These are phyloP conservation scores for Petrocephalus sullivani DNA, from an alignment of 2,797 vertebrate species.

Conservation along the genomic window DNA sequence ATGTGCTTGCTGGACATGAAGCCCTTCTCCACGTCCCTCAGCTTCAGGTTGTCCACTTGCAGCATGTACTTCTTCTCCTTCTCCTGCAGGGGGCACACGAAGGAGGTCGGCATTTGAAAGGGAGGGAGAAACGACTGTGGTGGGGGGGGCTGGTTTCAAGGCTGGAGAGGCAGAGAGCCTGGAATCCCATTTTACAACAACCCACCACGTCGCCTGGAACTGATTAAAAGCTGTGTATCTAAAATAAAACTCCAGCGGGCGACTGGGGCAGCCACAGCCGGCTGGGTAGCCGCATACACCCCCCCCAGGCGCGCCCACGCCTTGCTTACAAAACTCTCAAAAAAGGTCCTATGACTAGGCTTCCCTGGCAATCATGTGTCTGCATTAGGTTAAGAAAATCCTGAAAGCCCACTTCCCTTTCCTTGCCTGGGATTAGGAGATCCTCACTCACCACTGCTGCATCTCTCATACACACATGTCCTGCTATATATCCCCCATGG, in stretches of 20 bases:
- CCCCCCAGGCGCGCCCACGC: conserved; percentile 15
- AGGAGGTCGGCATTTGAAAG: conserved; percentile 26
- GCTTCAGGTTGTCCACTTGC: conserved; percentile 91
- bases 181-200: conserved; percentile 18
- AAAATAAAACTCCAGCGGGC: conserved; percentile 36
- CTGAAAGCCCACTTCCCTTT: background rate
- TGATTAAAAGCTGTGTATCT: conserved; percentile 40
- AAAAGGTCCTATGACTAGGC: conserved; percentile 9
- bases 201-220: conserved; percentile 37
- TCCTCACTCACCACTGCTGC: background rate
- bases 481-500: background rate
- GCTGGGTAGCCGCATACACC: conserved; percentile 25
- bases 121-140: background rate
- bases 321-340: conserved; percentile 13
- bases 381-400: background rate
- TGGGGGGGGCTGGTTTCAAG: background rate
- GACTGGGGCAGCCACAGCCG: conserved; percentile 28
- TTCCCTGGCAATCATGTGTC: background rate
- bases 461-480: background rate
- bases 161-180: conserved; percentile 18
- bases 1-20: conserved; percentile 99
- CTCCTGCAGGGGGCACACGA: conserved; percentile 74
- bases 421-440: background rate
- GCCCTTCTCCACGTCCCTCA: conserved; percentile 91
- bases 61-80: conserved; percentile 99